Base-by-base conservation (phyloP, 2,888 invertebrate species). In the Drosophila paramelanica region DNA sequence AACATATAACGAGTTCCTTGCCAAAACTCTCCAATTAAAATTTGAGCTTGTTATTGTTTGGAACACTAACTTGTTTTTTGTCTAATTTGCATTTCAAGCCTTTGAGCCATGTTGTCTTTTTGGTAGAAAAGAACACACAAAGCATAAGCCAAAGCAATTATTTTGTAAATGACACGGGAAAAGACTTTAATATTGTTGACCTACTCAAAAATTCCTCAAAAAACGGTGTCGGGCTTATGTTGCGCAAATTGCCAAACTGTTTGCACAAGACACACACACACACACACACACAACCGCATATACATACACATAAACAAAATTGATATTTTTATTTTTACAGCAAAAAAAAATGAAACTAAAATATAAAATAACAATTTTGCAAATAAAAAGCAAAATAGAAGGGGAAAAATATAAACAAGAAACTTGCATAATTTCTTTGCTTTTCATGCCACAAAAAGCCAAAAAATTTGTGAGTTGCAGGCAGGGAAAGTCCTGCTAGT, bases 371-470 rank as follows among this genome's bases (percentile, higher is more conserved):
- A 73, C 64, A 76, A 73, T 65, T 73, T 73, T 17, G 58, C 60
- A 49, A 72, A 75, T 52, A 72, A 73, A 59, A 56, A 49, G 20
- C 27, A 5, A n/a, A 8, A 51, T 25, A 38, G 38, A 55, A 17
- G 27, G 0, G 7, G 11, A 3, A 1, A 41, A 17, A 17, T 20
- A 42, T 42, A 71, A 56, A 55, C 60, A 71, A 82, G 64, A 67
- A 77, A 79, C 60, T 80, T 86, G 83, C 84, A 79, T 86, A 81
- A 86, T 81, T 83, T 74, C 72, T 77, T 71, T 77, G 61, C 68
- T 62, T 66, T 68, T 67, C 68, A 56, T 65, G 67, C 81, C 73
- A 76, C 79, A 82, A 86, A 68, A 78, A 71, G 69, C 49, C 64
- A 68, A 55, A 66, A 51, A 58, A 41, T 45, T 23, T 46, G 58